Conservation (phyloP, 2,113 vertebrate species). For the Chlamydotis undulata region DNA sequence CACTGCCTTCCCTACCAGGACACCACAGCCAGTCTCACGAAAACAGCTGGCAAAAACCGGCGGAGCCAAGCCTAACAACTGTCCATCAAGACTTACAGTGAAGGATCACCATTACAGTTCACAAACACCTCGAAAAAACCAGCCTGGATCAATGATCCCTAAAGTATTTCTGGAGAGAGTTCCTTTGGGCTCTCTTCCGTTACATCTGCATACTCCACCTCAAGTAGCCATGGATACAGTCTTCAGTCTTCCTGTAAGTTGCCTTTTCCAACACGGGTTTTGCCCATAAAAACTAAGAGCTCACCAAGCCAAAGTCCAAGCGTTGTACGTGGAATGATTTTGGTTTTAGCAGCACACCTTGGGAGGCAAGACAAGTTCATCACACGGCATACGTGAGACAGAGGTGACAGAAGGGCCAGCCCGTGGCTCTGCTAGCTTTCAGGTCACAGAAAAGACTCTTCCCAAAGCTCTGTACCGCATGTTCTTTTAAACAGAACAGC, state of each 20-base stretch:
- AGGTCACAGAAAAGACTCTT: not conserved
- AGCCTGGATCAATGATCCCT: not conserved
- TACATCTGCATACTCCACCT: not conserved
- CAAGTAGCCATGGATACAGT: not conserved
- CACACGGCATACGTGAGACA: not conserved
- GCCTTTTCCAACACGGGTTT: not conserved
- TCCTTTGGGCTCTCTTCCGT: not conserved
- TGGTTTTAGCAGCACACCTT: not conserved
- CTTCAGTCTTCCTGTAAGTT: not conserved
- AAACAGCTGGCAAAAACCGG: not conserved
- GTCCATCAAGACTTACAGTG: not conserved
- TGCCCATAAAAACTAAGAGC: not conserved
- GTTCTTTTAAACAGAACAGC: not conserved
- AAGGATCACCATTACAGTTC: not conserved
- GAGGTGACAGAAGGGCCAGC: not conserved
- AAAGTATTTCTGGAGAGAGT: not conserved
- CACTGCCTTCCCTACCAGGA: not conserved
- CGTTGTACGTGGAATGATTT: not conserved
- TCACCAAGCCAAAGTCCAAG: not conserved
- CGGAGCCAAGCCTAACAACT: not conserved
- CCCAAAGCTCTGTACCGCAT: not conserved
- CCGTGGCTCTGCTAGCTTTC: not conserved
- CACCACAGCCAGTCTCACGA: not conserved
- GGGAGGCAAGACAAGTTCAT: not conserved
- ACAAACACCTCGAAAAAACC: not conserved